A percentile compares a stretch with the other conserved stretches of the same genome.
phyloP scores from a whole-genome alignment of 2,113 vertebrate species.

The Rhombomys opimus region DNA sequence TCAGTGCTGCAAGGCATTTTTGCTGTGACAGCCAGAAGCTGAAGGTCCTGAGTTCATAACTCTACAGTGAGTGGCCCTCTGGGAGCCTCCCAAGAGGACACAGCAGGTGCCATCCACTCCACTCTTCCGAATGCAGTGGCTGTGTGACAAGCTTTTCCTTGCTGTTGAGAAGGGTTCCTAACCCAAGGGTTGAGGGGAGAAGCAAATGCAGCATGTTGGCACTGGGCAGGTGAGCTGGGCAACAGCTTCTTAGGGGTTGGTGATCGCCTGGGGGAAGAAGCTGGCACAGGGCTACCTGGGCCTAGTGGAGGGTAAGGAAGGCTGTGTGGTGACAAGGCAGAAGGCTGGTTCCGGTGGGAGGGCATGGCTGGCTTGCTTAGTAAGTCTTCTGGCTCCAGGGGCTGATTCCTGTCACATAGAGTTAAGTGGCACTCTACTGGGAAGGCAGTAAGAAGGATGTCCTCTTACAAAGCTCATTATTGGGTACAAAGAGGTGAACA shows the following conservation, averaged over 20 bases:
- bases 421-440: accelerated
- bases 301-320: background rate
- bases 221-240: too few species aligned
- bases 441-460: background rate
- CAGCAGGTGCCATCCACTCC: background rate
- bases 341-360: background rate
- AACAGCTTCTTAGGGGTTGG: background rate
- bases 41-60: background rate
- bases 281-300: background rate
- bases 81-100: too few species aligned
- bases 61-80: background rate
- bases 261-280: background rate
- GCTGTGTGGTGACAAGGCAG: background rate
- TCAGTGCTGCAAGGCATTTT: background rate
- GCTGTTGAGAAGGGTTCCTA: background rate
- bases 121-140: background rate
- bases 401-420: background rate
- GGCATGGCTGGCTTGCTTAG: background rate
- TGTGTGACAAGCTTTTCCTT: background rate
- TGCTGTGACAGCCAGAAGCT: background rate
- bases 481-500: background rate
- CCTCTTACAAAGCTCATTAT: background rate
- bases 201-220: background rate
- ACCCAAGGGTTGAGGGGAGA: accelerated
- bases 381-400: background rate